Base-by-base conservation (phyloP, 2,888 invertebrate genomes). In the Lochmaea capreae region DNA sequence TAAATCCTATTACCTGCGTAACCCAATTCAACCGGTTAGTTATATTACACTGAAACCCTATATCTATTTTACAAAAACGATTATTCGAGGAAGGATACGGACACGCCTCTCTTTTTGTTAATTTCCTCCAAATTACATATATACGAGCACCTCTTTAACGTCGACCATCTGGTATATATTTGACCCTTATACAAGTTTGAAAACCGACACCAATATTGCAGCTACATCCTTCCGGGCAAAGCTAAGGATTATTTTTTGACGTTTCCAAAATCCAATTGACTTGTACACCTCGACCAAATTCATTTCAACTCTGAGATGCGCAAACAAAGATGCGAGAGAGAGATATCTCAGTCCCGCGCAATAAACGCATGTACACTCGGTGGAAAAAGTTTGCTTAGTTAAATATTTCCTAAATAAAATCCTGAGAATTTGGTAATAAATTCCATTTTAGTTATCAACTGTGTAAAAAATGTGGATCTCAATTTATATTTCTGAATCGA, bases 121-220 rank as follows among this genome's bases (percentile, higher is more conserved):
- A 68, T 68, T 68, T 68, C 68, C 68, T 68, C 46, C 43, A 61
- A 68, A 68, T 68, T 68, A 68, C 49, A 68, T 46, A 59, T 68
- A 68, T 14, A 39, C n/a, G n/a, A 39, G 61, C 33, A 33, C 39
- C 61, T 61, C 61, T 39, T 39, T 9, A 11, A n/a, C 14, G 61
- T 39, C 33, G 39, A 61, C 61, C 61, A 61, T 61, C 61, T 61
- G 61, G 61, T 61, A 61, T 39, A 61, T 39, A n/a, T 39, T 61
- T 39, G 16, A n/a, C 61, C 61, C 16, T 33, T 39, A 14, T n/a
- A 59, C 14, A 33, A 59, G n/a, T 54, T 33, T 59, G 59, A 14
- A 59, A 59, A 59, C 59, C 12, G 59, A 59, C 39, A 61, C 61
- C 61, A 4, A 10, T 39, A 59, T 59, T 59, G 33, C 59, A 33